Conservation (phyloP, 2,888 invertebrate genomes). For the Nezara viridula region DNA sequence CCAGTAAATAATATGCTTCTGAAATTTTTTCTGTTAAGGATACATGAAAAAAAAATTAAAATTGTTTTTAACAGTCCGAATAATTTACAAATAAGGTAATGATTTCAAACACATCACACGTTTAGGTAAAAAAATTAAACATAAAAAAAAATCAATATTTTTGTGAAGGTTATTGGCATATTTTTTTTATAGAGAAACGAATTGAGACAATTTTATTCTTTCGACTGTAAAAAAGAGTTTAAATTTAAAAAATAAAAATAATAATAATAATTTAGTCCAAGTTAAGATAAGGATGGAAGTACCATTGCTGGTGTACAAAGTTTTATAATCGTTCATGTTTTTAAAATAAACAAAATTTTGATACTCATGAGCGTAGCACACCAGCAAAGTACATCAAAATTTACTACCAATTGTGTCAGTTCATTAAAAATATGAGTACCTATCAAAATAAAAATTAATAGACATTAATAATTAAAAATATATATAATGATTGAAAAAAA, state of each 20-base stretch:
- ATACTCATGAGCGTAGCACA: neutral
- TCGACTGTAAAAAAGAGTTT: too few species aligned
- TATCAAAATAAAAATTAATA: too few species aligned
- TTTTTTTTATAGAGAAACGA: neutral
- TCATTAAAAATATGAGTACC: too few species aligned
- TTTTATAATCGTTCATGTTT: neutral
- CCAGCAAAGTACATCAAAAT: neutral
- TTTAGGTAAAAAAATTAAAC: too few species aligned
- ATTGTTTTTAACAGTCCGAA: too few species aligned
- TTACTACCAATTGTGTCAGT: neutral
- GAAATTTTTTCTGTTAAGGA: too few species aligned
- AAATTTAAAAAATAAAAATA: neutral
- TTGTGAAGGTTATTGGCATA: neutral
- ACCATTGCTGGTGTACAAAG: neutral
- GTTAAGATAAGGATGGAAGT: neutral
- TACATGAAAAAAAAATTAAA: too few species aligned
- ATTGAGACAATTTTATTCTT: neutral
- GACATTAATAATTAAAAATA: too few species aligned
- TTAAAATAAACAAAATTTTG: neutral
- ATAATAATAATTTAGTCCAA: neutral
- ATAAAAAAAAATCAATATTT: neutral
- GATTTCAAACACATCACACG: too few species aligned
- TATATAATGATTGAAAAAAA: too few species aligned
- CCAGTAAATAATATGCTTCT: too few species aligned
- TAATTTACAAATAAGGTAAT: too few species aligned